Evolutionary conservation across 1,140 invertebrate species (phyloP), one percentile per base, ranked within the genome.

Genomic region (Pseudomyrmex dendroicus): DNA sequence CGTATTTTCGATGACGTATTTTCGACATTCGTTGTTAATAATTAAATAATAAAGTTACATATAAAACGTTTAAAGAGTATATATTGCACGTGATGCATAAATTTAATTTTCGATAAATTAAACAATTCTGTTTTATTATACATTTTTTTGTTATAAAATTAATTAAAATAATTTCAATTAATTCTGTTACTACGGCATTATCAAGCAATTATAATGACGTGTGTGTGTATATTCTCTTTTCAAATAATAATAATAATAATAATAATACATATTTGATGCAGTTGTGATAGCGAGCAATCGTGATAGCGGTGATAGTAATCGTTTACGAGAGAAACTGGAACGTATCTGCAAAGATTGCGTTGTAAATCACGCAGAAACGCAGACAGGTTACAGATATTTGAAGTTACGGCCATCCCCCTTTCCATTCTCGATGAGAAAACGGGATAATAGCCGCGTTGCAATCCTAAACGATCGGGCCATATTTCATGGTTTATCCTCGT

Each of bases 401-500:
- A 72, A 80, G 76, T 68, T 78, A 70, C 44, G 76, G 44, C 52
- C 7, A 17, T 70, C 35, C 5, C 35, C 35, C 35, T 35, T 35
- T 35, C 35, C 35, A 35, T 35, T 54, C 44, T 5, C 35, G 44
- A 48, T 59, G 76, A 80, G 54, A 80, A 80, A 72, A 72, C 20
- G n/a, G 66, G 44, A 70, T 68, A 78, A 70, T 67, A 70, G 46
- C 22, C 35, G 54, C 52, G 17, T 59, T 17, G 44, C 66, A 46
- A 56, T 67, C 63, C 74, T 59, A 70, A 72, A 80, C 54, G 56
- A 80, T 80, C 46, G 54, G n/a, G 20, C 44, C 44, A 50, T 80
- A 80, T 80, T 80, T 80, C 54, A 70, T 48, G 48, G 54, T 70
- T 80, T 72, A 72, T 70, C 54, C 44, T 59, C 54, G 68, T 70